Base-by-base conservation (phyloP, 2,888 invertebrate genomes). In the Drosophila atroscutellata region DNA sequence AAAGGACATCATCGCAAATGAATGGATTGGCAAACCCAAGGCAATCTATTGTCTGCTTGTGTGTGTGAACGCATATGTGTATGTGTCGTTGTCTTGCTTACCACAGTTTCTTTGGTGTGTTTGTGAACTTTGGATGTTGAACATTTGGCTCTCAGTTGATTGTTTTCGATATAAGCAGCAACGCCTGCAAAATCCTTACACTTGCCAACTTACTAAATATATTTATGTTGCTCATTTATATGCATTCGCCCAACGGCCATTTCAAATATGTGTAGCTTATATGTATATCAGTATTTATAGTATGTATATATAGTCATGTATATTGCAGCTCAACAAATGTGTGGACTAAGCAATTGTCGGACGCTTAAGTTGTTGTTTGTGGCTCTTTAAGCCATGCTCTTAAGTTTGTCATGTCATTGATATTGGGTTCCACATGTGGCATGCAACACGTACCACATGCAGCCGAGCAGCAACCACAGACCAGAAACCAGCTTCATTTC, bases 31-130 rank as follows among this genome's bases (percentile, higher is more conserved):
- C 80, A 73, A 81, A 71, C 70, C 79, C 73, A 73, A 75, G 80
- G 83, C 79, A 85, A 86, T 80, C 90, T 86, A 85, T 86, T 89
- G 83, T 89, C 78, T 58, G 68, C 72, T 54, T 58, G 20, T 52
- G 32, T 32, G 30, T 34, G 51, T 20, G 30, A 13, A 32, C 39
- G 47, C 55, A 49, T 49, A 11, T 61, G 54, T 64, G 49, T 52
- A 50, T 51, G 34, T 49, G 37, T 30, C 24, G 58, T 51, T 65
- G 55, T 50, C 32, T 60, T 77, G 68, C 64, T 72, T 64, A 61
- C 60, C 49, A 58, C 72, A 57, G 36, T 51, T 63, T 56, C 54
- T 7, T 15, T 20, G 45, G 54, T 42, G 45, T 52, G 57, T 57
- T 55, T 74, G 59, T 52, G 55, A 39, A 70, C 66, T 80, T 75